Evolutionary conservation across 2,113 vertebrate species (phyloP).

Genomic region (Beaufortia kweichowensis): DNA sequence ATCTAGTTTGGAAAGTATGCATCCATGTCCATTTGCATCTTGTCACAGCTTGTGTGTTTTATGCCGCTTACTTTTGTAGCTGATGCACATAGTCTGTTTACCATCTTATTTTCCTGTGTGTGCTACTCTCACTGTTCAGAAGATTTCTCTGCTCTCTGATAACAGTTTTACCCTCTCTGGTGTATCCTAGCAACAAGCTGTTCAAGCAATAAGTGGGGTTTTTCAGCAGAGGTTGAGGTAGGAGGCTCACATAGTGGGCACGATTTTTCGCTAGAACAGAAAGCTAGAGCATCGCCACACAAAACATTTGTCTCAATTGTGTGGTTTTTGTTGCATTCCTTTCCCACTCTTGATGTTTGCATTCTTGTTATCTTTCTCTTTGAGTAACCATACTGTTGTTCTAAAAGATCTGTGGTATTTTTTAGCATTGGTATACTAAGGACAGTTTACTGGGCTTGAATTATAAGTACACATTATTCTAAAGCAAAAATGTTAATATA

Average conservation of each 20-base stretch:
- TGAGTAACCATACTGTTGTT: background rate
- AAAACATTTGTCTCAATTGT: constrained; percentile 43
- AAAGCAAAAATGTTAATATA: too few species aligned
- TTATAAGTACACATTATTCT: background rate
- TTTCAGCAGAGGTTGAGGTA: constrained; percentile 44
- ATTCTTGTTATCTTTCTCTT: background rate
- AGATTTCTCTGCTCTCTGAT: constrained; percentile 55
- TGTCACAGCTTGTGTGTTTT: constrained; percentile 46
- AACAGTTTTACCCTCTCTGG: constrained; percentile 54
- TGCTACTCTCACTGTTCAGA: constrained; percentile 49
- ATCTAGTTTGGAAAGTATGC: background rate
- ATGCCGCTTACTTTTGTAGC: constrained; percentile 49
- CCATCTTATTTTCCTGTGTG: constrained; percentile 53
- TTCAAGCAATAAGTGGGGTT: constrained; percentile 53
- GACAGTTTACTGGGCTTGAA: background rate
- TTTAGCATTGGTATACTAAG: background rate
- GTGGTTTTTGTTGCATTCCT: constrained; percentile 23
- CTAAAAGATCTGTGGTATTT: background rate
- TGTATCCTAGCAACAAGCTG: constrained; percentile 59
- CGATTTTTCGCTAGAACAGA: constrained; percentile 44
- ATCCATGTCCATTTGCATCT: constrained; percentile 24
- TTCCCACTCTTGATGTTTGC: background rate
- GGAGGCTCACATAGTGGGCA: constrained; percentile 37
- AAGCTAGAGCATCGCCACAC: constrained; percentile 26
- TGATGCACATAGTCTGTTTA: constrained; percentile 49